A percentile compares a stretch with the other conserved stretches of the same genome.
Evolutionary conservation across 2,888 invertebrate species (phyloP).

Genomic region (Campoplex capitator): DNA sequence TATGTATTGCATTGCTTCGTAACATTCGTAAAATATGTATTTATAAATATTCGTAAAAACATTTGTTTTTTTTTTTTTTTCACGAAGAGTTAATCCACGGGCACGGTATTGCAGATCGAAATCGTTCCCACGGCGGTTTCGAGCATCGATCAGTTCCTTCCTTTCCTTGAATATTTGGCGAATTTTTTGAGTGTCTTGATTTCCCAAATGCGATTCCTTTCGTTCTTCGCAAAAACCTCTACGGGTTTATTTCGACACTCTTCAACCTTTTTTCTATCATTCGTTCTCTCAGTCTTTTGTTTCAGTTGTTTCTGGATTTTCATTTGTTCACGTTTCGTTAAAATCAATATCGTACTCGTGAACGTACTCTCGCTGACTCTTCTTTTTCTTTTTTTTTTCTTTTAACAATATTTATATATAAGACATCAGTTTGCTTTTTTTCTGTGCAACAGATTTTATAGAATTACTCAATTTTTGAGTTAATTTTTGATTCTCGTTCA

Average conservation of each 20-base stretch:
- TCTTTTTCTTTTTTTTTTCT: not conserved
- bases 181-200: not conserved
- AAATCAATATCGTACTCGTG: conserved; percentile 52
- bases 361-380: not conserved
- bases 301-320: not conserved
- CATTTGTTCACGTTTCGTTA: conserved; percentile 8
- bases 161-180: conserved; percentile 16
- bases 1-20: conserved; percentile 55
- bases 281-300: not conserved
- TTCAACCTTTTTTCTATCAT: not conserved
- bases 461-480: conserved; percentile 26
- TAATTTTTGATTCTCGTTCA: not conserved
- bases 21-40: conserved; percentile 72
- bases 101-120: conserved; percentile 25
- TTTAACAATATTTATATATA: conserved; percentile 38
- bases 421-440: conserved; percentile 5
- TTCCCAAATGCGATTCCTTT: not conserved
- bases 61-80: conserved; percentile 52
- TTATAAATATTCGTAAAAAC: conserved; percentile 67
- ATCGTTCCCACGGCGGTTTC: not conserved
- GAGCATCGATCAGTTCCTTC: not conserved
- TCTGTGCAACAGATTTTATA: conserved; percentile 29
- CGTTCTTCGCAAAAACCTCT: not conserved
- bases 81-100: conserved; percentile 46
- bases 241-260: not conserved